Percentiles rank a stretch among this genome's conserved stretches.
These are phyloP conservation scores for Psilopsiagon aymara DNA, from an alignment of 2,113 vertebrate genomes.

Conservation along the genomic window DNA sequence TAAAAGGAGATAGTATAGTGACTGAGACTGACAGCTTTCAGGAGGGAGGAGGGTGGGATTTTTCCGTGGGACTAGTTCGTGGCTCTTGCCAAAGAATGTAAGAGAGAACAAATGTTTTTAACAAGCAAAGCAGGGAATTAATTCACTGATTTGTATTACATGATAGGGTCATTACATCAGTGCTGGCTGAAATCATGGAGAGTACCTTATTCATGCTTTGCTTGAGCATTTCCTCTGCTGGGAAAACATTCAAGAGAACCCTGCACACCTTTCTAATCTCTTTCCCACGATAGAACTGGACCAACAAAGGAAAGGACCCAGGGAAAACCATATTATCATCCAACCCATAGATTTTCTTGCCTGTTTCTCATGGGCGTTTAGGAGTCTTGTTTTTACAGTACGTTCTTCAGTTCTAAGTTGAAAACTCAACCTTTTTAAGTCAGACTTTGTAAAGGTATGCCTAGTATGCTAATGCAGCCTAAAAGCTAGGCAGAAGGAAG, in stretches of 20 bases:
- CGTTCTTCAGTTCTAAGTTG: neutral
- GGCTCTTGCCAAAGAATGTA: neutral
- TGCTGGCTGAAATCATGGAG: neutral
- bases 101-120: slow-evolving; percentile 15
- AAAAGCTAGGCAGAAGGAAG: neutral
- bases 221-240: neutral
- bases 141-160: neutral
- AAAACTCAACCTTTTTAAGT: neutral
- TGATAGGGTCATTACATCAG: neutral
- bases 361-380: neutral
- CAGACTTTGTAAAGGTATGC: neutral
- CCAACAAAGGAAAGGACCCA: fast-evolving
- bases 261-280: neutral
- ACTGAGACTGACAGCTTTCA: neutral
- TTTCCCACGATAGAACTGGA: neutral
- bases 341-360: neutral
- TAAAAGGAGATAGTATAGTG: slow-evolving; percentile 3
- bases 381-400: neutral
- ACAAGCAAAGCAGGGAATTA: neutral
- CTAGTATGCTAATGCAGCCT: neutral
- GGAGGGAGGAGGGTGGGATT: neutral
- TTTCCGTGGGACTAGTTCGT: neutral
- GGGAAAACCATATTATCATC: neutral
- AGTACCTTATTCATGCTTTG: neutral
- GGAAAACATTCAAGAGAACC: neutral